These are phyloP conservation scores for Clepsis dumicolana DNA, from an alignment of 2,888 invertebrate genomes.

Conservation along the genomic window DNA sequence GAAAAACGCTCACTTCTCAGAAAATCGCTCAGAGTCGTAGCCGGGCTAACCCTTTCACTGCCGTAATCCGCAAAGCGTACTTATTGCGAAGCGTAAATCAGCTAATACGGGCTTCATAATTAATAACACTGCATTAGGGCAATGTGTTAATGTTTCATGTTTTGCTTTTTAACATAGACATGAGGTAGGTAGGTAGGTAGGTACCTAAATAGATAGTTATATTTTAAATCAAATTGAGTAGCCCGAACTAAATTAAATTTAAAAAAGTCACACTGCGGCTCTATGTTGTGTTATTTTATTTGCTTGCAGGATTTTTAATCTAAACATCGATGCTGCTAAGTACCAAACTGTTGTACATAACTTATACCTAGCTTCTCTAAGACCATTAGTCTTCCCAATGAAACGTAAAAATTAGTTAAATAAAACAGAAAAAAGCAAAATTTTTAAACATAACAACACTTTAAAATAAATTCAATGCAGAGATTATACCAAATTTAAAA, in stretches of 20 bases:
- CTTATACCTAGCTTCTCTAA: too few species aligned
- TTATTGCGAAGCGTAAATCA: constrained; percentile 50
- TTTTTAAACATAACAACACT: not conserved
- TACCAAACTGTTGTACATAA: too few species aligned
- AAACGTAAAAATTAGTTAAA: too few species aligned
- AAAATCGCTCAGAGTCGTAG: too few species aligned
- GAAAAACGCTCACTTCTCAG: too few species aligned
- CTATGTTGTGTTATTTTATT: too few species aligned
- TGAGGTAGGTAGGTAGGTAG: too few species aligned
- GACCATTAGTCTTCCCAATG: too few species aligned
- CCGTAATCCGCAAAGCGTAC: constrained; percentile 52
- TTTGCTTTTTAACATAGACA: constrained; percentile 5
- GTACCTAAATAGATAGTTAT: not conserved
- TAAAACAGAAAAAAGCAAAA: not conserved
- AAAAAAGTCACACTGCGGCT: too few species aligned
- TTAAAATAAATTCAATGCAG: constrained; percentile 4
- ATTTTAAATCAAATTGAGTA: not conserved
- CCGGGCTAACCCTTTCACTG: constrained; percentile 33
- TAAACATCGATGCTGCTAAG: too few species aligned
- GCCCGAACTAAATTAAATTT: too few species aligned
- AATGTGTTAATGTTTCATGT: constrained; percentile 27
- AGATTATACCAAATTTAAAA: constrained; percentile 58
- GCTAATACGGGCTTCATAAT: constrained; percentile 46
- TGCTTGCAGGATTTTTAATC: too few species aligned
- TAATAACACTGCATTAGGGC: constrained; percentile 43